Evolutionary conservation across 2,888 invertebrate species (phyloP).

Genomic region (Pandemis cinnamomeana): DNA sequence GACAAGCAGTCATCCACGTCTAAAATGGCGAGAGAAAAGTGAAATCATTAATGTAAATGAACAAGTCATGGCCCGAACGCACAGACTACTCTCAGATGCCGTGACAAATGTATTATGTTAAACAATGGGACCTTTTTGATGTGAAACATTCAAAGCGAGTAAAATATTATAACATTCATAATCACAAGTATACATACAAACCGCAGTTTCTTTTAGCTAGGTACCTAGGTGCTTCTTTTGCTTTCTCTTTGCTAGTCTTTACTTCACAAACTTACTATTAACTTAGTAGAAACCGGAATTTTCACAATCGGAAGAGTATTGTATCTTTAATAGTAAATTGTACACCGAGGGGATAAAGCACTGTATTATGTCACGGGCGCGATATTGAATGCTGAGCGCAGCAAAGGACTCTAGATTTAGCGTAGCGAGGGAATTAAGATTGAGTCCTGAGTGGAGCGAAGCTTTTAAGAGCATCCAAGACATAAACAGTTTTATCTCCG

Average conservation of each 20-base stretch:
- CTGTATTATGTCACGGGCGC: no score
- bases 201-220: neutral
- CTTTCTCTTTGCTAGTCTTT: neutral
- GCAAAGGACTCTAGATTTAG: no score
- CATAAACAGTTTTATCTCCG: no score
- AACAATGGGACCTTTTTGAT: conserved; percentile 11
- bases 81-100: conserved; percentile 42
- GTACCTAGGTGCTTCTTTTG: neutral
- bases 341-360: no score
- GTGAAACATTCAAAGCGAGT: neutral
- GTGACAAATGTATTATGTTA: conserved; percentile 45
- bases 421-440: no score
- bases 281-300: no score
- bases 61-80: conserved; percentile 44
- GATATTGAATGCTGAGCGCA: no score
- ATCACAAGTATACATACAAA: neutral
- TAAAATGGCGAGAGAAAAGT: conserved; percentile 66
- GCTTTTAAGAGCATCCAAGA: no score
- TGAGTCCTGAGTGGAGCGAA: no score
- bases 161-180: neutral
- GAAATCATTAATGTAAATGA: conserved; percentile 67
- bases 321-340: no score
- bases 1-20: conserved; percentile 46
- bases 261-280: neutral
- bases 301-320: no score